Evolutionary conservation across 1,140 invertebrate species (phyloP).

Genomic region (Homarus americanus): DNA sequence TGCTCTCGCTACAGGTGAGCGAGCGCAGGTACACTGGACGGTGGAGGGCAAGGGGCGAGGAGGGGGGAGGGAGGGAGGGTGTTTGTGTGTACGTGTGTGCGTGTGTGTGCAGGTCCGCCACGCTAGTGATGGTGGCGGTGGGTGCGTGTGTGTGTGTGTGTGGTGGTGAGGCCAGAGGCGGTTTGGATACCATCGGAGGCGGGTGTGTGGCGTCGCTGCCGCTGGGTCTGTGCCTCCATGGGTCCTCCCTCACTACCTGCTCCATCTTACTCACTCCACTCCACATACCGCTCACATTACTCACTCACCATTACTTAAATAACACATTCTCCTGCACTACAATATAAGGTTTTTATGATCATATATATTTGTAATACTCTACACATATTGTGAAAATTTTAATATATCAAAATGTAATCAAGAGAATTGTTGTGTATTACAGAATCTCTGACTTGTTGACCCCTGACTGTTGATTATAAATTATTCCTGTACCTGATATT

Average conservation of each 20-base stretch:
- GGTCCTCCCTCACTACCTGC: not conserved
- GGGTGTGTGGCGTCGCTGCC: slow-evolving; percentile 24
- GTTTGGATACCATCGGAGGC: slow-evolving; percentile 34
- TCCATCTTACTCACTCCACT: not conserved
- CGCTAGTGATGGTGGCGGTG: slow-evolving; percentile 48
- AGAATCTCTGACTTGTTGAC: too few species aligned
- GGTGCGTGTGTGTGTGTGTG: slow-evolving; percentile 7
- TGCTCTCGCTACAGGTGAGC: slow-evolving; percentile 68
- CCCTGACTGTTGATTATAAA: too few species aligned
- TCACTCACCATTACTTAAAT: too few species aligned
- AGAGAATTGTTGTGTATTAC: not conserved
- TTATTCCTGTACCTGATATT: too few species aligned
- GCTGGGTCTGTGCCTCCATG: not conserved
- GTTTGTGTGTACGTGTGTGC: not conserved
- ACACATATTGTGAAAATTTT: too few species aligned
- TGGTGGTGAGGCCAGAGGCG: slow-evolving; percentile 47
- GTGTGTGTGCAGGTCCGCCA: slow-evolving; percentile 15
- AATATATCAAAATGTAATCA: not conserved
- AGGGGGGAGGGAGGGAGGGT: not conserved
- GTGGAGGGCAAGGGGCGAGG: not conserved
- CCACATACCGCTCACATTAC: not conserved
- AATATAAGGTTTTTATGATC: not conserved
- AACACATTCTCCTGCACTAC: too few species aligned
- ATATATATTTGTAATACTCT: not conserved
- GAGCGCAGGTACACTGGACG: slow-evolving; percentile 68